phyloP scores from a whole-genome alignment of 2,113 vertebrate species.

The Vimba vimba region DNA sequence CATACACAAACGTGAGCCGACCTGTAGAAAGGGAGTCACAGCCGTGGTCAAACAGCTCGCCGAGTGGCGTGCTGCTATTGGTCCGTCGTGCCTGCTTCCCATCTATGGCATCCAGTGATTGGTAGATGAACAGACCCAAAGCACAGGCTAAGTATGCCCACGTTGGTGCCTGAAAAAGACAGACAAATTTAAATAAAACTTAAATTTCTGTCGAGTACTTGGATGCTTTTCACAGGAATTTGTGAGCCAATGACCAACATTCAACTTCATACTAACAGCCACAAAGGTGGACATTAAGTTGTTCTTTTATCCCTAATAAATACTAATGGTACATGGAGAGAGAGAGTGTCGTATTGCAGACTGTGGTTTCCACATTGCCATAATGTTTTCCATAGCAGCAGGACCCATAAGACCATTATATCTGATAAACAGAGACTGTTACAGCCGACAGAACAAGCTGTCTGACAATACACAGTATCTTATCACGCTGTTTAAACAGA shows the following conservation, averaged over 20 bases:
- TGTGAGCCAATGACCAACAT: background rate
- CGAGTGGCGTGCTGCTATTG: conserved; percentile 85
- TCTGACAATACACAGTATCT: conserved; percentile 2
- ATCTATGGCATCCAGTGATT: conserved; percentile 89
- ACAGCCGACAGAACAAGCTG: background rate
- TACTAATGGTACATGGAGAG: background rate
- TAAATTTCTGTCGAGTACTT: background rate
- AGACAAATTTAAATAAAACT: background rate
- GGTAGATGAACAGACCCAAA: conserved; percentile 88
- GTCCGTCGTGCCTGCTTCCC: conserved; percentile 90
- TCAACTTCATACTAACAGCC: background rate
- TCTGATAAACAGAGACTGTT: background rate
- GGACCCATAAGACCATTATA: background rate
- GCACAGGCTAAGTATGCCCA: conserved; percentile 88
- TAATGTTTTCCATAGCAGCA: background rate
- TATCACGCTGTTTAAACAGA: background rate
- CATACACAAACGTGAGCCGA: conserved; percentile 55
- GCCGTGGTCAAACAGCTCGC: conserved; percentile 91
- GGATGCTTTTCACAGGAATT: background rate
- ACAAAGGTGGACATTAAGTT: background rate
- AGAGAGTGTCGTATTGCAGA: background rate
- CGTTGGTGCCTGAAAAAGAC: conserved; percentile 77
- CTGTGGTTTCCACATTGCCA: background rate
- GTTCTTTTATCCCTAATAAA: background rate
- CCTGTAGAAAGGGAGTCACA: conserved; percentile 91